Evolutionary conservation across 2,888 invertebrate genomes (phyloP).

Genomic region (Limenitis camilla): DNA sequence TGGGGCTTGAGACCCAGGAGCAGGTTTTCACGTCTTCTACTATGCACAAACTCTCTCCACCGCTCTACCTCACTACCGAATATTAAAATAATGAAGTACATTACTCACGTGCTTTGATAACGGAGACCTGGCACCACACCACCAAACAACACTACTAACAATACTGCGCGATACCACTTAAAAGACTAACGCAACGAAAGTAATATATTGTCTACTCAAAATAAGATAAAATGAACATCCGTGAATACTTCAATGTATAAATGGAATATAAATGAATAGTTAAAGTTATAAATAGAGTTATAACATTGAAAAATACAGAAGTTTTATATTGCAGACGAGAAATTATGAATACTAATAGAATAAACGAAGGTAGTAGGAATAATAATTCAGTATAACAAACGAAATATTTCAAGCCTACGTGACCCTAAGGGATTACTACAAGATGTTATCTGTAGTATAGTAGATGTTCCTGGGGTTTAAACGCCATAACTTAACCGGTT

Average conservation of each 20-base stretch:
- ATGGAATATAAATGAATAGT: no score
- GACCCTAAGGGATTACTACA: conserved; percentile 8
- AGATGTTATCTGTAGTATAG: conserved; percentile 25
- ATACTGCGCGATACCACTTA: no score
- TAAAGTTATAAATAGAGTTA: background rate
- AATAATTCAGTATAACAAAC: conserved; percentile 1
- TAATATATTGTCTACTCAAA: no score
- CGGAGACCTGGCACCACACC: no score
- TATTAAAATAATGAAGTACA: no score
- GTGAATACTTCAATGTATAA: background rate
- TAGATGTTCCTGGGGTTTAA: conserved; percentile 25
- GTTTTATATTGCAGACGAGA: background rate
- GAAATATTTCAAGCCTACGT: conserved; percentile 5
- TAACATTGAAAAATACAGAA: conserved; percentile 1
- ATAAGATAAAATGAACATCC: background rate
- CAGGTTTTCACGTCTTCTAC: no score
- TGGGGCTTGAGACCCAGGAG: no score
- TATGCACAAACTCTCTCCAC: no score
- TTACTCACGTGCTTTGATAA: no score
- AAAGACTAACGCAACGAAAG: no score
- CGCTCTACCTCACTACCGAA: no score
- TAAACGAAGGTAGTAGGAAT: background rate
- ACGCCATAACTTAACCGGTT: conserved; percentile 38
- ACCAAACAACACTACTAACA: no score
- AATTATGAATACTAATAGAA: conserved; percentile 1